Conservation (phyloP, 2,113 vertebrate genomes). For the Rhizomys pruinosus region DNA sequence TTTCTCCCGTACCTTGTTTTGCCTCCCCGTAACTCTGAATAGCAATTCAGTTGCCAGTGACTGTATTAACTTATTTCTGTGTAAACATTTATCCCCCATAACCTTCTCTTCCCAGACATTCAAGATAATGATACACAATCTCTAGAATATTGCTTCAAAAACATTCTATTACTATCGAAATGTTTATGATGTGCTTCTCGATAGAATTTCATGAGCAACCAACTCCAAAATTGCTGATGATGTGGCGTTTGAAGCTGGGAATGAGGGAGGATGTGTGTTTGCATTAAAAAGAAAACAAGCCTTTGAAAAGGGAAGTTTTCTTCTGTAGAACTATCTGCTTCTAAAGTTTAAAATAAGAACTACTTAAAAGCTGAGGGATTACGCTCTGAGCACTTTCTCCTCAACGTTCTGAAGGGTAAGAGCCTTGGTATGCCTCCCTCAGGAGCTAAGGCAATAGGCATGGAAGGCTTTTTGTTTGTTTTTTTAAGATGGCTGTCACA, state of each 20-base stretch:
- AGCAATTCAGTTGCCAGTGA: constrained; percentile 28
- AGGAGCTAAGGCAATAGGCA: neutral
- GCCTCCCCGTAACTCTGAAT: neutral
- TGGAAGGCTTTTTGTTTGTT: constrained; percentile 22
- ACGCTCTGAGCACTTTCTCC: constrained; percentile 59
- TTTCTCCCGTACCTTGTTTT: neutral
- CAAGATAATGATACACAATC: constrained; percentile 68
- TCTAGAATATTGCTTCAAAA: constrained; percentile 67
- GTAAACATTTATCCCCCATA: constrained; percentile 61
- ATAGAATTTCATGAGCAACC: constrained; percentile 68
- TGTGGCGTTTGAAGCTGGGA: constrained; percentile 68
- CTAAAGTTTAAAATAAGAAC: constrained; percentile 71
- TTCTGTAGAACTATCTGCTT: constrained; percentile 51
- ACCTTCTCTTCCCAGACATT: constrained; percentile 32
- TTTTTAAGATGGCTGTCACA: constrained; percentile 50
- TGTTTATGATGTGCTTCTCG: constrained; percentile 66
- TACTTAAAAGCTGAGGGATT: constrained; percentile 52
- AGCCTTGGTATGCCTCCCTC: constrained; percentile 64
- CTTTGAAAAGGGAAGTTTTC: constrained; percentile 61
- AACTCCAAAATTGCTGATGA: constrained; percentile 66
- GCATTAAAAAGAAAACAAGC: constrained; percentile 25
- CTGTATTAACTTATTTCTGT: neutral
- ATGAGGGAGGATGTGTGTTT: neutral
- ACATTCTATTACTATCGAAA: constrained; percentile 60
- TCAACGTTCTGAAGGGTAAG: constrained; percentile 57